Conservation (phyloP, 1,140 invertebrate genomes). For the Heliothis subflexa region DNA sequence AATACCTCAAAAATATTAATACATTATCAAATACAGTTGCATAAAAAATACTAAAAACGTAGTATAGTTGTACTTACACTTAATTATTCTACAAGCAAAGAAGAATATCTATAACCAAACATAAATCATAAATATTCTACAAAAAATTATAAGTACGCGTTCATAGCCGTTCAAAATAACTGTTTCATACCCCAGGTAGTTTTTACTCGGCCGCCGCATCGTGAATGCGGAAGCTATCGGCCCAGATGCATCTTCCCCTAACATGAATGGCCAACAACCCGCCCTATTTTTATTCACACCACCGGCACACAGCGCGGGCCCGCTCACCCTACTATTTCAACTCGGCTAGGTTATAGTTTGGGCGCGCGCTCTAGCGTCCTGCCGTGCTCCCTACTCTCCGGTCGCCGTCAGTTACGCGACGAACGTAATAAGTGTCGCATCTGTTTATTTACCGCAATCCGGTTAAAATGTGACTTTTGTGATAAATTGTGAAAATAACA, state of each 20-base stretch:
- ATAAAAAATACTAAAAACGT: no score
- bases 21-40: no score
- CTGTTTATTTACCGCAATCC: conserved; percentile 56
- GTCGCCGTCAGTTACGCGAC: conserved; percentile 71
- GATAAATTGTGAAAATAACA: conserved; percentile 33
- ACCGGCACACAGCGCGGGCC: conserved; percentile 57
- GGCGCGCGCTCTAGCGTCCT: conserved; percentile 72
- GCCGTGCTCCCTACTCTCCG: conserved; percentile 62
- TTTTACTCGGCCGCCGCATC: conserved; percentile 49
- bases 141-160: conserved; percentile 18
- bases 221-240: conserved; percentile 63
- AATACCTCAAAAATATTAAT: no score
- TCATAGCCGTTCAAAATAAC: conserved; percentile 44
- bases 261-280: conserved; percentile 73
- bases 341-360: conserved; percentile 79
- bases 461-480: conserved; percentile 53
- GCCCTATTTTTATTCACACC: conserved; percentile 65
- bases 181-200: conserved; percentile 47
- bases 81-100: no score
- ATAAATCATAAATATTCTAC: conserved; percentile 22
- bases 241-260: conserved; percentile 51
- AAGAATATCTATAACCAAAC: conserved; percentile 2
- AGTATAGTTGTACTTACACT: not conserved
- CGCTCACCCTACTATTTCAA: conserved; percentile 72
- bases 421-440: conserved; percentile 70